phyloP scores from a whole-genome alignment of 2,113 vertebrate species.

The Amazona vittata region DNA sequence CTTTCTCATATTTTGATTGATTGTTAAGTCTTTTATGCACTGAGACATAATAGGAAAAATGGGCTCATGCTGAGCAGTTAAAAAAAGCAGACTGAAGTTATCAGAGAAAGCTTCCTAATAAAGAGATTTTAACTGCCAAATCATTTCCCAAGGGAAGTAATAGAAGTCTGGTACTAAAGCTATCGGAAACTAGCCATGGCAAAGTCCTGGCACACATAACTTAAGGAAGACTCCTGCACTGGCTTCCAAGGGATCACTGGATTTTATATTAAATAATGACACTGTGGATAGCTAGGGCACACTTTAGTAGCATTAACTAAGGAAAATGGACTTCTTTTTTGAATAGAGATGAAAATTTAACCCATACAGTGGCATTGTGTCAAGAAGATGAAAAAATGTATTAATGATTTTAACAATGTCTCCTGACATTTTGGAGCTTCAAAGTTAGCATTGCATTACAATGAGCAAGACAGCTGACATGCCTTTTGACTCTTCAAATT shows the following conservation, averaged over 20 bases:
- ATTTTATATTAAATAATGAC: background rate
- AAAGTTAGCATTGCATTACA: background rate
- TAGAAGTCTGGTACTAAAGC: background rate
- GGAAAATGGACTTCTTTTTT: background rate
- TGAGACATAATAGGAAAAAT: background rate
- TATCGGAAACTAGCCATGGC: background rate
- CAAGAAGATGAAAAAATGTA: background rate
- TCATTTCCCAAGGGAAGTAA: background rate
- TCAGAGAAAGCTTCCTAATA: background rate
- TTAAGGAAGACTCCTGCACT: background rate
- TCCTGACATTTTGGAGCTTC: background rate
- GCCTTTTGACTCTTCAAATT: background rate
- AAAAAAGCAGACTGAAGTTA: background rate
- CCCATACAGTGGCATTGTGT: background rate
- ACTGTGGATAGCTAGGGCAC: background rate
- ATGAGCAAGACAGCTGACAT: rapidly evolving
- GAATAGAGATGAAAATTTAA: background rate
- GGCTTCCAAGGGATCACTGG: background rate
- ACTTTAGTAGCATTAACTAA: background rate
- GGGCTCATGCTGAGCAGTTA: background rate
- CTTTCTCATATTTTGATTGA: background rate
- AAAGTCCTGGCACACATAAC: background rate
- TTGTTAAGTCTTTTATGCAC: background rate
- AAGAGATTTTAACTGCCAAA: background rate
- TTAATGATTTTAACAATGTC: background rate